Base-by-base conservation (phyloP, 2,113 vertebrate genomes). In the human (Homo sapiens) region DNA sequence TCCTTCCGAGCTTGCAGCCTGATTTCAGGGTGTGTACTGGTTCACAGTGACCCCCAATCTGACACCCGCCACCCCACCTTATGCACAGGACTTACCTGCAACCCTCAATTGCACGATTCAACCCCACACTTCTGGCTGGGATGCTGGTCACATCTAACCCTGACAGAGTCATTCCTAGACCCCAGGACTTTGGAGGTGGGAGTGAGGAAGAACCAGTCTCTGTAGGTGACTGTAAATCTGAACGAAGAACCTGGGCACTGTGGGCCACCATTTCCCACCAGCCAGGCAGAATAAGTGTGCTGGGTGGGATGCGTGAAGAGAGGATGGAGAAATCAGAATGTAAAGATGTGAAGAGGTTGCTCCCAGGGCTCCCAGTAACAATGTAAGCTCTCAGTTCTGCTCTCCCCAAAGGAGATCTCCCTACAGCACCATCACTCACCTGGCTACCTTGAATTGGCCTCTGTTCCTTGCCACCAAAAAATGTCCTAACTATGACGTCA, bases 31-130 rank as follows among this genome's bases (percentile, higher is more conserved):
- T 30, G 59, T 78, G 8, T 61, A 23, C 45, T 17, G 12, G 25
- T 18, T 52, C n/a, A n/a, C 4, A 9, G 13, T 25, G 14, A 45
- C 52, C 38, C 16, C 50, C 14, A 18, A 22, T 17, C 35, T 61
- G 48, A 16, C 38, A 25, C 2, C 20, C 22, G 5, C 14, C 30
- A 10, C 11, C 2, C 1, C 35, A 22, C 13, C 25, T 30, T 0
- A 0, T 25, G 35, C 32, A 23, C 6, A 50, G 22, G 35, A 23
- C 35, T 32, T 61, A 4, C 18, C 35, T 43, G 5, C 0, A 7
- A 16, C 20, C 25, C 27, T 70, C 52, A 14, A 18, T 6, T n/a
- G n/a, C 30, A 8, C 14, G 40, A 48, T 40, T 59, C 3, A 3
- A 12, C 27, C 57, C 11, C 73, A 20, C 6, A 20, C 32, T 50